Percentiles rank a stretch among this genome's conserved stretches.
These are phyloP conservation scores for Mythimna loreyi DNA, from an alignment of 2,888 invertebrate species.

Conservation along the genomic window DNA sequence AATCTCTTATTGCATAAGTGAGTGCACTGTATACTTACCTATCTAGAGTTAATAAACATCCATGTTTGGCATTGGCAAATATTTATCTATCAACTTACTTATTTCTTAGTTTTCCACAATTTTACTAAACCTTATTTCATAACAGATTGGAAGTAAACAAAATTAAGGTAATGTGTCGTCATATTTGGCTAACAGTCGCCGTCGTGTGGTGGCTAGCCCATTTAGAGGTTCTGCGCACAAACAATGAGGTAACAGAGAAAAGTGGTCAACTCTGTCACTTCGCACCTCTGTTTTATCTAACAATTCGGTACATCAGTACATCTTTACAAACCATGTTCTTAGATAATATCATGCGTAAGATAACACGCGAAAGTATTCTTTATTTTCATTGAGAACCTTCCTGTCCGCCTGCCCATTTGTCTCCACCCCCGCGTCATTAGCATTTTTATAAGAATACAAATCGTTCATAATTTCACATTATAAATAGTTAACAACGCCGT, in stretches of 20 bases:
- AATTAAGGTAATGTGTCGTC: slow-evolving; percentile 28
- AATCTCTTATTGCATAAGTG: slow-evolving; percentile 18
- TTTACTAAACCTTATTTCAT: slow-evolving; percentile 24
- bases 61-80: slow-evolving; percentile 19
- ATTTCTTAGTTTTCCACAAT: slow-evolving; percentile 25
- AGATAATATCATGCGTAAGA: slow-evolving; percentile 50
- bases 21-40: neutral
- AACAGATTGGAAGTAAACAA: slow-evolving; percentile 22
- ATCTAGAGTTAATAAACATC: neutral
- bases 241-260: slow-evolving; percentile 63
- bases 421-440: slow-evolving; percentile 32
- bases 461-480: slow-evolving; percentile 21
- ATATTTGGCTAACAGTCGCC: slow-evolving; percentile 25
- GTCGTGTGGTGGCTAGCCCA: slow-evolving; percentile 10
- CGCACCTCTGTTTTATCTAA: slow-evolving; percentile 54
- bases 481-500: slow-evolving; percentile 10
- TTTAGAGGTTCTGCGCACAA: slow-evolving; percentile 43
- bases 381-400: slow-evolving; percentile 12
- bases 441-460: slow-evolving; percentile 31
- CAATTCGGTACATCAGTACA: slow-evolving; percentile 44
- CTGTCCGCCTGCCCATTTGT: slow-evolving; percentile 16
- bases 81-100: slow-evolving; percentile 13
- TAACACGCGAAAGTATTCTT: slow-evolving; percentile 11
- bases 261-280: slow-evolving; percentile 40
- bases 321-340: slow-evolving; percentile 35